These are phyloP conservation scores for Odontophorus gujanensis DNA, from an alignment of 2,113 vertebrate genomes.

Conservation along the genomic window DNA sequence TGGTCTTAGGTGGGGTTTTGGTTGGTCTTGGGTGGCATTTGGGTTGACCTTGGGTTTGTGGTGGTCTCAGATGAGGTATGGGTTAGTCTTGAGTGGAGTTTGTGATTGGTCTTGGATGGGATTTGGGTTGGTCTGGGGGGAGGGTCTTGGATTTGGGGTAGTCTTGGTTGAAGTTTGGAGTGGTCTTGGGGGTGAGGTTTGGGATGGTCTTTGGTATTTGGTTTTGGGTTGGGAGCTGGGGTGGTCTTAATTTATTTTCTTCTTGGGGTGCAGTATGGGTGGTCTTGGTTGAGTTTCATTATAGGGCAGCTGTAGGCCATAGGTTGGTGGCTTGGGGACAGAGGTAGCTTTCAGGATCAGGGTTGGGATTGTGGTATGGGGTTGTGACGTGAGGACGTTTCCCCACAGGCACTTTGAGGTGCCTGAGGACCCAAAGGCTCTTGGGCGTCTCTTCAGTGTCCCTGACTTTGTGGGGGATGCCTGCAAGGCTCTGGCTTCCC, in stretches of 20 bases:
- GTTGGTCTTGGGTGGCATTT: no score
- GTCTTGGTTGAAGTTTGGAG: neutral
- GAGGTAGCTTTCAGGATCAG: neutral
- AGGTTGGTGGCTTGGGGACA: neutral
- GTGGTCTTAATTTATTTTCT: no score
- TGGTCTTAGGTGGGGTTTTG: neutral
- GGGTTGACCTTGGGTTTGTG: no score
- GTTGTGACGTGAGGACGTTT: neutral
- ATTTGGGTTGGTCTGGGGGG: no score
- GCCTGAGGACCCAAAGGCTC: neutral
- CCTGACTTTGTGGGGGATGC: slow-evolving; percentile 89
- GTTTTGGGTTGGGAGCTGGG: no score
- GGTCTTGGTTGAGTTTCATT: no score
- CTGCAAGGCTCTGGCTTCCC: slow-evolving; percentile 90
- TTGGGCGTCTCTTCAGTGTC: slow-evolving; percentile 83
- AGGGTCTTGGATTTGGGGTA: no score
- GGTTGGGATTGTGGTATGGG: no score
- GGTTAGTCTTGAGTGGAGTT: neutral
- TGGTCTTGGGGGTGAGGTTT: no score
- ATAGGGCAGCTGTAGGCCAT: no score
- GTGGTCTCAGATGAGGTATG: neutral
- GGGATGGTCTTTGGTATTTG: neutral
- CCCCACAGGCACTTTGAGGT: slow-evolving; percentile 87
- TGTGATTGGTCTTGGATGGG: no score
- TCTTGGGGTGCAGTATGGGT: no score